These are phyloP conservation scores for Botia kubotai DNA, from an alignment of 2,797 vertebrate genomes.

Conservation along the genomic window DNA sequence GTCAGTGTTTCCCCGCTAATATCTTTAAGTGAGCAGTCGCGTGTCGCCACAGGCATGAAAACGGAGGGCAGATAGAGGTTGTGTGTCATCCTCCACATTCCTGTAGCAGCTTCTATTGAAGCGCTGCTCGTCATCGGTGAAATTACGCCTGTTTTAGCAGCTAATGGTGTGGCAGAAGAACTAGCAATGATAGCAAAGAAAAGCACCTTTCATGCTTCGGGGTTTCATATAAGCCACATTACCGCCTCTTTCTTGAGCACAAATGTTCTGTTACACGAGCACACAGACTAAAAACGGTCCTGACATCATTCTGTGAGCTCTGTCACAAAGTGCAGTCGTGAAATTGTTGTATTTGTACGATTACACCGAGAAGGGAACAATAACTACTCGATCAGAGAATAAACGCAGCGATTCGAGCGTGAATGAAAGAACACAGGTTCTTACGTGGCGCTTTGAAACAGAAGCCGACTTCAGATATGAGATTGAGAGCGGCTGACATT, in stretches of 20 bases:
- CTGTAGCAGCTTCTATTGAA: conserved; percentile 70
- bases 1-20: conserved; percentile 15
- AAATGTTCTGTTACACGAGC: neutral
- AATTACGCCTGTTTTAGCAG: conserved; percentile 76
- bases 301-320: neutral
- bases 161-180: conserved; percentile 75
- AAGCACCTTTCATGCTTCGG: conserved; percentile 24
- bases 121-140: conserved; percentile 74
- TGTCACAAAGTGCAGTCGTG: no score
- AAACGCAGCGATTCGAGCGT: neutral
- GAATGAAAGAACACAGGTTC: conserved; percentile 26
- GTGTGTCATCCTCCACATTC: conserved; percentile 76
- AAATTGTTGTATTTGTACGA: conserved; percentile 2
- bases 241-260: neutral
- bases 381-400: conserved; percentile 4
- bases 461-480: conserved; percentile 17
- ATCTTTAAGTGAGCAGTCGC: conserved; percentile 43
- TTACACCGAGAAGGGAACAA: neutral
- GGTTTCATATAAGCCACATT: conserved; percentile 61
- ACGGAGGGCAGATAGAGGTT: conserved; percentile 69
- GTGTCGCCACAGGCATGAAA: conserved; percentile 48
- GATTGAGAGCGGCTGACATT: conserved; percentile 53
- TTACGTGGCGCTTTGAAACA: neutral
- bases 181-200: conserved; percentile 62
- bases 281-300: neutral